Base-by-base conservation (phyloP, 2,888 invertebrate species). In the Frankliniella intonsa region DNA sequence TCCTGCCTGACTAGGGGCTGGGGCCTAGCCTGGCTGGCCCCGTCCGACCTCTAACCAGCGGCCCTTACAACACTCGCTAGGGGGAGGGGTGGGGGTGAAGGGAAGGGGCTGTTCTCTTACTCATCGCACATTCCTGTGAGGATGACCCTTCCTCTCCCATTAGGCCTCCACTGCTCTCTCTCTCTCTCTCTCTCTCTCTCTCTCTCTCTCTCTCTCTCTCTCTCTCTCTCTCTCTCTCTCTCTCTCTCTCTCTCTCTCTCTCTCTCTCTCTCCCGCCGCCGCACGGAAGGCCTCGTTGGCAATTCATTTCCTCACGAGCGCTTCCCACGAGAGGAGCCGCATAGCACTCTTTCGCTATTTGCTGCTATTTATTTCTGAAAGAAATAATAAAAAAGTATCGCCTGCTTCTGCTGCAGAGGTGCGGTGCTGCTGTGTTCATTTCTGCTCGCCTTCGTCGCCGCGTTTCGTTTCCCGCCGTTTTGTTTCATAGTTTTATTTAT, bases 151-250 rank as follows among this genome's bases (percentile, higher is more conserved):
- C 55, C 55, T 14, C 17, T 55, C 38, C 38, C 38, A 55, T 14
- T 14, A 17, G 55, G 55, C 55, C 55, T 17, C 62, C 62, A 14
- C 55, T 55, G 17, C 12, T 14, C 51, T 51, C 14, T 14, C 51
- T 51, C 51, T 51, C 51, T 51, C 51, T 51, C 51, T 51, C 51
- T 51, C 51, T 51, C 51, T 51, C 51, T 51, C 51, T 51, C 51
- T 51, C 51, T 51, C 51, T 51, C 51, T 51, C 51, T 51, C 51
- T 51, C 51, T 51, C 55, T 8, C 55, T 55, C 62, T 62, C 62
- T 62, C 62, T 62, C 62, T 62, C 62, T 62, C 62, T 62, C 62
- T 62, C 62, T 62, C 62, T 62, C 62, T 62, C 62, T 62, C 62
- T 62, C 62, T 62, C 55, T 55, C 55, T 55, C 55, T 55, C 55